These are phyloP conservation scores for Discoglossus pictus DNA, from an alignment of 2,797 vertebrate species.

Conservation along the genomic window DNA sequence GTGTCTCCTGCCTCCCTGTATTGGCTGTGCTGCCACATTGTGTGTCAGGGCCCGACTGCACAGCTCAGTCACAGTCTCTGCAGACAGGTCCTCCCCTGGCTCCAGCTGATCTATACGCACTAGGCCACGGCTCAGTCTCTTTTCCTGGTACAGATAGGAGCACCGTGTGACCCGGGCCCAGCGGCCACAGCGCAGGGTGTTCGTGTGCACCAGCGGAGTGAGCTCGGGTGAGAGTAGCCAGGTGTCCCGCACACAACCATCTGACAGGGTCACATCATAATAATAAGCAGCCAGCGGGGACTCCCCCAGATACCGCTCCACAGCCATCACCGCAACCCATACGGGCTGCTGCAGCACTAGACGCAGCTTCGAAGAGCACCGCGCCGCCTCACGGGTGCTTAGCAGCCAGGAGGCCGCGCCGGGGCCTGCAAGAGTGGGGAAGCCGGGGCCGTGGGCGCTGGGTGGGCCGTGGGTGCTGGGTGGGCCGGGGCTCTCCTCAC, in stretches of 20 bases:
- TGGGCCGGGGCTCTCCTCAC: neutral
- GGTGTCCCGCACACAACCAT: constrained; percentile 71
- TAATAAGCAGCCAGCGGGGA: constrained; percentile 35
- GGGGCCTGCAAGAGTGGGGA: neutral
- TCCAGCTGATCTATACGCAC: constrained; percentile 71
- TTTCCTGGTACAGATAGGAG: constrained; percentile 79
- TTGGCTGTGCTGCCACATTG: constrained; percentile 61
- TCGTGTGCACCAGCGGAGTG: constrained; percentile 70
- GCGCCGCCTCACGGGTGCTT: constrained; percentile 61
- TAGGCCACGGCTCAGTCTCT: constrained; percentile 70
- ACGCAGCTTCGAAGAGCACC: constrained; percentile 56
- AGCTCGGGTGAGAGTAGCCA: constrained; percentile 72
- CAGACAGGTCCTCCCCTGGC: constrained; percentile 31
- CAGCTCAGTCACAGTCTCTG: too few relatives aligned
- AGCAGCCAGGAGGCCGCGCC: constrained; percentile 52
- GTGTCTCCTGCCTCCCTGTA: constrained; percentile 72
- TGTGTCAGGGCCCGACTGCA: too few relatives aligned
- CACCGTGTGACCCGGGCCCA: constrained; percentile 69
- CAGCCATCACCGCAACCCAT: constrained; percentile 70
- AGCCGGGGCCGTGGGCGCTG: neutral
- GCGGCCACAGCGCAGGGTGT: constrained; percentile 72
- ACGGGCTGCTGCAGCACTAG: constrained; percentile 51
- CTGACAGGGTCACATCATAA: constrained; percentile 83
- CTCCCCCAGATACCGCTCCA: constrained; percentile 75
- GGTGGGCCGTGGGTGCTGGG: neutral